Base-by-base conservation (phyloP, 2,113 vertebrate genomes). In the Festucalex cinctus region DNA sequence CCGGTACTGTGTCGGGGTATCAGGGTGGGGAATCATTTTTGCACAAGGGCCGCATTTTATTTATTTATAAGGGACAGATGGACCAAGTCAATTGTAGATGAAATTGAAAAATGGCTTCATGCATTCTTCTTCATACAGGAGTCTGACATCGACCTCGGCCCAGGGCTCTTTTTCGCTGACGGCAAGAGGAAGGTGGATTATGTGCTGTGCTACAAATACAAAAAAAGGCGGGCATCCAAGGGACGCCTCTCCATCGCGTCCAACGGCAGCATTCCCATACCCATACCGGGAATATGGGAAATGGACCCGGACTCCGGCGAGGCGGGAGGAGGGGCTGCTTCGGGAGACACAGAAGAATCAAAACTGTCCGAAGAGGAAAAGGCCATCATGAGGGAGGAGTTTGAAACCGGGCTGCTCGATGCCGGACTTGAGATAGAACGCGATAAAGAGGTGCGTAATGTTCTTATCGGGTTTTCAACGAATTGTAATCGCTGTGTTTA, bases 111-210 rank as follows among this genome's bases (percentile, higher is more conserved):
- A 46, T 32, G 28, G 28, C 28, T 32, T 32, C 28, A 32, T 32
- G 2, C 28, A 4, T 32, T 32, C 28, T 32, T 71, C 48, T 77
- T 36, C 77, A 13, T 71, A 13, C 61, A 89, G 88, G 83, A 82
- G 24, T 65, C 71, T 9, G 0, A 80, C 65, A 90, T 88, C 44
- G 90, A 90, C 35, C 75, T 91, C 14, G 87, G 86, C 35, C 84
- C 81, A 35, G 85, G 88, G 43, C 90, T 94, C 85, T 93, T 89
- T 81, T 98, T 98, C 72, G 78, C 87, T 1, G 95, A 98, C 80
- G 95, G 92, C 73, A 92, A 88, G 79, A 94, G 94, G 73, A 98
- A 96, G 88, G 96, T 98, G 0, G 97, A 99, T 82, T 99, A 98
- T 0, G 91, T 99, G 37, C 88, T 99, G 1, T 94, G 89, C 32